Evolutionary conservation across 2,113 vertebrate genomes (phyloP).

Genomic region (Litocranius walleri): DNA sequence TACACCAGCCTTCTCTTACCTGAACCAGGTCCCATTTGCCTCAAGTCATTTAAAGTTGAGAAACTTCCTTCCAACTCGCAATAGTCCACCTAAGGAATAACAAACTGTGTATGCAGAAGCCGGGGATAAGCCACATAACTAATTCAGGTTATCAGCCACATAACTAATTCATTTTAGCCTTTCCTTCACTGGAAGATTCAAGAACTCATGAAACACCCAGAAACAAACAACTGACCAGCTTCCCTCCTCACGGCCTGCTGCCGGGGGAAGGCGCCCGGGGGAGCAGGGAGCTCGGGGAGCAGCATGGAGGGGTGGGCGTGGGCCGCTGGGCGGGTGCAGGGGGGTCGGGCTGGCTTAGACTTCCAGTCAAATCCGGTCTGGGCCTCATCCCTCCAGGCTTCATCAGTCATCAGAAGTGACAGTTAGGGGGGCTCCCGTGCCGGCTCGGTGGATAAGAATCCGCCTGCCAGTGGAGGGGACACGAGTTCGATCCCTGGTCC

Average conservation of each 20-base stretch:
- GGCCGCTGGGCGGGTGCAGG: fast-evolving
- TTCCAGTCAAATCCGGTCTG: background rate
- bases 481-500: background rate
- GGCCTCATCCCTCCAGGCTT: background rate
- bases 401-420: background rate
- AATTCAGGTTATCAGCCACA: background rate
- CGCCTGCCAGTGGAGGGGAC: background rate
- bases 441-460: background rate
- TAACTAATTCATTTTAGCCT: background rate
- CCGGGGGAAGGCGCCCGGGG: background rate
- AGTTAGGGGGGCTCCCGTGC: background rate
- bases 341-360: background rate
- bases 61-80: background rate
- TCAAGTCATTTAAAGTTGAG: background rate
- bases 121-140: background rate
- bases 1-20: background rate
- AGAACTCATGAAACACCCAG: background rate
- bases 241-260: background rate
- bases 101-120: background rate
- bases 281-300: background rate
- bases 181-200: background rate
- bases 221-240: background rate
- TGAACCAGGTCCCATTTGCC: background rate
- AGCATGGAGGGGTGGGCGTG: background rate
- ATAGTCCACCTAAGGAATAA: background rate